Base-by-base conservation (phyloP, 1,140 invertebrate genomes). In the Leptoteleia sp. region DNA sequence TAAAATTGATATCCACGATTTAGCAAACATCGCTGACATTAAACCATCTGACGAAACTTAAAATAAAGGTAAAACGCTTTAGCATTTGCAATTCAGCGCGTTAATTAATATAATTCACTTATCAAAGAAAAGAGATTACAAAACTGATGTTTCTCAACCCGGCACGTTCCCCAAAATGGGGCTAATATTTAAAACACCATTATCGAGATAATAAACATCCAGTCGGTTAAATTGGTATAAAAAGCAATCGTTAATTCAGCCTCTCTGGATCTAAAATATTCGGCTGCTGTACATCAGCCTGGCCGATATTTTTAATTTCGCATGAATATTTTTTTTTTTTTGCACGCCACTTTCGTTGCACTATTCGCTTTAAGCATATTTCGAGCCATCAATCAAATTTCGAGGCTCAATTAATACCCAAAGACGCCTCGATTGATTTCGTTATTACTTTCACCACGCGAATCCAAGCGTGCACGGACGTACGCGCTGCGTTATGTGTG, bases 401-500 rank as follows among this genome's bases (percentile, higher is more conserved):
- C 7, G 37, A 45, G 43, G 0, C 8, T 5, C 35, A 70, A 61
- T 64, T 45, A 62, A 73, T 62, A 35, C 3, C 33, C 12, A 42
- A 38, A 57, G 59, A 64, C 27, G 42, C 19, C 37, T 62, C 57
- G 55, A 76, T 70, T 62, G 64, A 70, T 76, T 68, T 68, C 12
- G 70, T 73, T 45, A 40, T 16, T 54, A 50, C 70, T 73, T 73
- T 76, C 72, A 62, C 62, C 62, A 37, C 17, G 40, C 50, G 62
- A 55, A 55, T 62, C 54, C 40, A 38, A 62, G 62, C 29, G 72
- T 40, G 42, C 16, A 8, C 37, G 15, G 62, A 75, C 62, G 57
- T 57, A 40, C 13, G 9, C 22, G 15, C 15, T 5, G 7, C 3
- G 1, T 45, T 4, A n/a, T 29, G 29, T 45, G 62, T 47, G 38